Evolutionary conservation across 2,888 invertebrate species (phyloP).

Genomic region (Mythimna pallens): DNA sequence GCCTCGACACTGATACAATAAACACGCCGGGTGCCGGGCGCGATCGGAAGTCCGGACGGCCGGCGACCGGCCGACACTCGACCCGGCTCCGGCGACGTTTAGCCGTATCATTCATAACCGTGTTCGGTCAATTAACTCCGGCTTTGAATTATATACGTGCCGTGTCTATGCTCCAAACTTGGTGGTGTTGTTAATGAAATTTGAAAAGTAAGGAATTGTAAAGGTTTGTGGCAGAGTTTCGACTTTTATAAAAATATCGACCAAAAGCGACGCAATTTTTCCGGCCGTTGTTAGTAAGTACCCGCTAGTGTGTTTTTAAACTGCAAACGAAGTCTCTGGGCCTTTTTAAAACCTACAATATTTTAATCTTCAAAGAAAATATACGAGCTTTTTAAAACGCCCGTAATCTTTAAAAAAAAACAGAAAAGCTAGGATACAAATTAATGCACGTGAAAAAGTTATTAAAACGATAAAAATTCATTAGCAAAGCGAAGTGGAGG

Average conservation of each 20-base stretch:
- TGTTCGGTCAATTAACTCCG: conserved; percentile 82
- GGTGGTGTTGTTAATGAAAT: conserved; percentile 45
- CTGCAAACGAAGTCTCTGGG: background rate
- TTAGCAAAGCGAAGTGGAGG: conserved; percentile 60
- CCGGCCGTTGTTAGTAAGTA: background rate
- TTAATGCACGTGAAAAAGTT: conserved; percentile 41
- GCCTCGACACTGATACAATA: conserved; percentile 89
- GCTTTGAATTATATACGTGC: conserved; percentile 74
- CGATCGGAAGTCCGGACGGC: conserved; percentile 71
- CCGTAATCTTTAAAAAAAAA: conserved; percentile 27
- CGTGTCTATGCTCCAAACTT: conserved; percentile 49
- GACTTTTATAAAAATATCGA: background rate
- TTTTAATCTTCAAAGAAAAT: background rate
- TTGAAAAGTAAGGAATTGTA: conserved; percentile 28
- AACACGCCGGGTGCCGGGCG: conserved; percentile 82
- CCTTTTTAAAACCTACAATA: background rate
- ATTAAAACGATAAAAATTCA: conserved; percentile 64
- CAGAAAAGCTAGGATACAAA: conserved; percentile 17
- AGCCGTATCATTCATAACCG: conserved; percentile 81
- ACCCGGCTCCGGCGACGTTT: conserved; percentile 77
- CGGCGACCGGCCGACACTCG: conserved; percentile 65
- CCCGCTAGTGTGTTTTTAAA: background rate
- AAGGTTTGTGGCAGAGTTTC: conserved; percentile 6
- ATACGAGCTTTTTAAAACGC: conserved; percentile 8
- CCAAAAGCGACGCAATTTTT: background rate